Conservation (phyloP, 1,140 invertebrate species). For the Dufourea novaeangliae region DNA sequence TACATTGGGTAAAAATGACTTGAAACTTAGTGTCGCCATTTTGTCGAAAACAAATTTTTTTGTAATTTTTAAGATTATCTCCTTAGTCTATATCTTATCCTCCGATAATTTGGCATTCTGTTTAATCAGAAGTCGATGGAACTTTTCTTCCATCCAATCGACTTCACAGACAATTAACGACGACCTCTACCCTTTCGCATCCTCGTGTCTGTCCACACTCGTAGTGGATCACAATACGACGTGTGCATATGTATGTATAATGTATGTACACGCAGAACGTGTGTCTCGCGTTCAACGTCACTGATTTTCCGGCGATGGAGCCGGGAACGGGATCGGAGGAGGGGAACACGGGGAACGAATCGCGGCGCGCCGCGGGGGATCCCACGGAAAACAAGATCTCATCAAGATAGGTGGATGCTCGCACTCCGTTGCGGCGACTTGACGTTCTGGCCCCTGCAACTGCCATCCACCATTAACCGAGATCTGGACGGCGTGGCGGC, state of each 20-base stretch:
- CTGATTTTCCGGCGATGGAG: conserved; percentile 66
- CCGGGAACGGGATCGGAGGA: conserved; percentile 42
- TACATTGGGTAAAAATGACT: no score
- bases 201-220: not conserved
- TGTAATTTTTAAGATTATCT: no score
- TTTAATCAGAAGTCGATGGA: no score
- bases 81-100: no score
- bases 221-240: no score
- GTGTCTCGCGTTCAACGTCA: conserved; percentile 34
- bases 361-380: conserved; percentile 73
- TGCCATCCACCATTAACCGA: conserved; percentile 73
- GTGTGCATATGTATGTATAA: no score
- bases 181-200: no score
- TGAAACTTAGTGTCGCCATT: no score
- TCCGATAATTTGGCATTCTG: no score
- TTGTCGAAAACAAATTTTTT: no score
- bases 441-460: conserved; percentile 65
- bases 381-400: conserved; percentile 78
- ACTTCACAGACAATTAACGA: no score
- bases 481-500: conserved; percentile 54
- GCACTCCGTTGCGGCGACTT: conserved; percentile 68
- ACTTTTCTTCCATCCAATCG: no score
- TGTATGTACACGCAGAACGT: conserved; percentile 10
- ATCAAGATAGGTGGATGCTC: conserved; percentile 78
- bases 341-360: conserved; percentile 72